Percentiles rank a stretch among this genome's conserved stretches.
These are phyloP conservation scores for Drosophila burlai DNA, from an alignment of 1,140 invertebrate genomes.

Conservation along the genomic window DNA sequence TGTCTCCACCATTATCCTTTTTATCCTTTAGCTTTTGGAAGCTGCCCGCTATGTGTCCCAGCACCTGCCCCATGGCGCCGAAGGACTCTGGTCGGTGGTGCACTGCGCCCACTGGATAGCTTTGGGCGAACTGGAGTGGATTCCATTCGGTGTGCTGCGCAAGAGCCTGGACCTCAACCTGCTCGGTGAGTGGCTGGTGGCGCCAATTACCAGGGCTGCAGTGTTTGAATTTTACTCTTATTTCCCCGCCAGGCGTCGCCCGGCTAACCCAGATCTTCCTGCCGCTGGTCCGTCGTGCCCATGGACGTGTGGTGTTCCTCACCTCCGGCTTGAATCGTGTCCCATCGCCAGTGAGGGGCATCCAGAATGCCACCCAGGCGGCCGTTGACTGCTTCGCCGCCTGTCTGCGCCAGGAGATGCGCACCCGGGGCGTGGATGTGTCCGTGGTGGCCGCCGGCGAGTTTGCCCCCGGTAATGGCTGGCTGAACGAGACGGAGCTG, in stretches of 20 bases:
- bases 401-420: constrained; percentile 93
- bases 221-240: background rate
- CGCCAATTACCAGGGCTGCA: constrained; percentile 13
- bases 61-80: constrained; percentile 91
- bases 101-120: constrained; percentile 95
- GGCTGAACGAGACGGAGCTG: constrained; percentile 90
- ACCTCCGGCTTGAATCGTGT: constrained; percentile 91
- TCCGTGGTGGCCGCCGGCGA: constrained; percentile 93
- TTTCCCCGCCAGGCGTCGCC: constrained; percentile 88
- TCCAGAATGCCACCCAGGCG: constrained; percentile 92
- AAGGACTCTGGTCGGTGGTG: constrained; percentile 94
- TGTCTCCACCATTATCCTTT: constrained; percentile 4
- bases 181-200: constrained; percentile 86
- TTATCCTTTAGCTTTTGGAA: constrained; percentile 87
- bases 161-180: constrained; percentile 92
- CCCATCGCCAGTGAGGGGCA: constrained; percentile 90
- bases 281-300: constrained; percentile 90
- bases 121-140: constrained; percentile 95
- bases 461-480: constrained; percentile 91
- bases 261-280: constrained; percentile 92
- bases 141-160: constrained; percentile 90
- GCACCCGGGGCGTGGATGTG: constrained; percentile 90
- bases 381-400: constrained; percentile 93
- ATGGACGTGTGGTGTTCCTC: constrained; percentile 89
- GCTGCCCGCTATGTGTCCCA: constrained; percentile 91